Evolutionary conservation across 2,797 vertebrate species (phyloP), one percentile per base, ranked within the genome.

Genomic region (Sarcoramphus papa): DNA sequence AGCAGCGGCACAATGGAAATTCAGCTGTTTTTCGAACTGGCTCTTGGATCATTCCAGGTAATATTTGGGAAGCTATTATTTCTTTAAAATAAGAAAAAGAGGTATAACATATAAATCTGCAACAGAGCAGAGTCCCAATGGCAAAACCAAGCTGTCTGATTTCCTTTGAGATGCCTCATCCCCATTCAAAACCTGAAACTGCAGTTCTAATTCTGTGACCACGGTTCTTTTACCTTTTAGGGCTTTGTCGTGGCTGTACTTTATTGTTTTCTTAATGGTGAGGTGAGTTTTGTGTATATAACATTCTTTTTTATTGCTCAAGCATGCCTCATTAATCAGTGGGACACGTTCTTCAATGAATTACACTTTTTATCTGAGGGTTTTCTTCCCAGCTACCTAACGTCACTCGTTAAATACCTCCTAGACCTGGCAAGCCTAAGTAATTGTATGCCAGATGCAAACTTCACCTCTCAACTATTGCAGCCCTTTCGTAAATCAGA

Each of bases 251-350:
- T 99, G 31, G 99, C 99, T 16, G 87, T 99, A 67, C 98, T 99
- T 83, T 99, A 99, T 97, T 99, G 99, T 97, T 99, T 99, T 97
- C 98, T 99, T 95, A 99, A 99, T 2, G 98, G 99, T 50, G 99
- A 99, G 99, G 98, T 98, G 93, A 98, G 98, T 97, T 91, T 84
- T 79, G 33, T 45, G 8, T 70, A 48, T 60, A 70, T 51, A 84
- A 91, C 62, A 33, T 48, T 69, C 9, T 83, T 62, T 78, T 85
- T 75, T 88, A 88, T 69, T 75, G 73, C 62, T 90, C 82, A 78
- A 85, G 89, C 48, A 81, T 84, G 87, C 69, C 21, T 88, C 50
- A 33, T 91, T 74, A 86, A 86, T 84, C 76, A 81, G 54, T 43
- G 72, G 35, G 47, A 50, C 84, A 63, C 0, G 0, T 59, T 62